Evolutionary conservation across 2,888 invertebrate genomes (phyloP).

Genomic region (Drosophila affinis): DNA sequence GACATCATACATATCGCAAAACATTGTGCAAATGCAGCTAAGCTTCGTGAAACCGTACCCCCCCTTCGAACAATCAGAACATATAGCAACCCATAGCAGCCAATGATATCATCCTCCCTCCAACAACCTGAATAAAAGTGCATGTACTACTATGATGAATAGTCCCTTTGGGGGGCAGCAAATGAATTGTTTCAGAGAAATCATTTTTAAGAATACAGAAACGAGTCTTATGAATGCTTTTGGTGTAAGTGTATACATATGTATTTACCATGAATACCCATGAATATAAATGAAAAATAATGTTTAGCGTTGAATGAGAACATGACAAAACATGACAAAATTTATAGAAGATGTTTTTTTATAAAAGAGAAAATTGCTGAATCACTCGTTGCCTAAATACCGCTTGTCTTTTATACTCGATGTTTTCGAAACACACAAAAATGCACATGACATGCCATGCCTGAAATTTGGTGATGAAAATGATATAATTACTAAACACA

Average conservation of each 20-base stretch:
- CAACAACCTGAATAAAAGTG: conserved; percentile 49
- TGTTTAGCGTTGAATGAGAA: conserved; percentile 64
- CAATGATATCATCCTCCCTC: conserved; percentile 49
- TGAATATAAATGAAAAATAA: conserved; percentile 45
- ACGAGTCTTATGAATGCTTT: conserved; percentile 82
- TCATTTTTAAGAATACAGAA: conserved; percentile 64
- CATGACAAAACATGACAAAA: conserved; percentile 32
- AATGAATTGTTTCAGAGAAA: conserved; percentile 40
- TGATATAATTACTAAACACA: conserved; percentile 24
- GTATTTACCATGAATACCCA: conserved; percentile 45
- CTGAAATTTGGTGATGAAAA: conserved; percentile 39
- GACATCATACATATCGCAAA: conserved; percentile 73
- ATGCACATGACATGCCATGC: conserved; percentile 12
- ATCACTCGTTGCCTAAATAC: conserved; percentile 83
- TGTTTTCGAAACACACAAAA: conserved; percentile 71
- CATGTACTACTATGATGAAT: conserved; percentile 46
- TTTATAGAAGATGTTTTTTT: conserved; percentile 75
- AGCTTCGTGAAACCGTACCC: conserved; percentile 53
- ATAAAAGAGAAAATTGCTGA: conserved; percentile 75
- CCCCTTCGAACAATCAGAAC: conserved; percentile 38
- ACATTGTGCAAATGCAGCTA: conserved; percentile 61
- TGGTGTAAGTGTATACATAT: conserved; percentile 72
- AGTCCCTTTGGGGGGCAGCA: conserved; percentile 41
- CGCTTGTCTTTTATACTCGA: conserved; percentile 83
- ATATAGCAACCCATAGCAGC: conserved; percentile 17